Conservation (phyloP, 1,140 invertebrate genomes). For the Drosophila truncata region DNA sequence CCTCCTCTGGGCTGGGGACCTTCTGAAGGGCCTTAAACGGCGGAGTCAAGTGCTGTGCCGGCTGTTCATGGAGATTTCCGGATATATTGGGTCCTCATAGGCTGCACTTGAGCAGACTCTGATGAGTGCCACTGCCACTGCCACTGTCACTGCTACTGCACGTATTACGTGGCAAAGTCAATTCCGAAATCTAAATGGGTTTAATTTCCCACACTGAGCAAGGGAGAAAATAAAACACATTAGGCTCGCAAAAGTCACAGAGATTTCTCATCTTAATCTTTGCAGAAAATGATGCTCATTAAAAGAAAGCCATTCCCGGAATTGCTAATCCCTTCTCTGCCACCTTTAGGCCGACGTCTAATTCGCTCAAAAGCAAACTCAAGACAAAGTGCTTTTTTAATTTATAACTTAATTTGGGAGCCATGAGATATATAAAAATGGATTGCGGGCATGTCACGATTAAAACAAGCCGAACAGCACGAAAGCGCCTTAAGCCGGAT, state of each 20-base stretch:
- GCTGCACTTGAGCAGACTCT: conserved; percentile 14
- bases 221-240: conserved; percentile 29
- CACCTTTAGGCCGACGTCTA: conserved; percentile 26
- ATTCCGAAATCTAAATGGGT: conserved; percentile 36
- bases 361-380: conserved; percentile 36
- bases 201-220: conserved; percentile 1
- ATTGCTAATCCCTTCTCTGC: conserved; percentile 41
- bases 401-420: conserved; percentile 66
- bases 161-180: conserved; percentile 16
- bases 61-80: conserved; percentile 24
- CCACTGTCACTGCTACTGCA: conserved; percentile 4
- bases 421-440: conserved; percentile 59
- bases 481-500: conserved; percentile 39
- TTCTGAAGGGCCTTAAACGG: conserved; percentile 10
- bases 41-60: conserved; percentile 14
- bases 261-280: conserved; percentile 53
- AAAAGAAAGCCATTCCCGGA: conserved; percentile 46
- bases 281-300: conserved; percentile 46
- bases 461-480: conserved; percentile 47
- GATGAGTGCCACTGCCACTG: conserved; percentile 9
- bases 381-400: conserved; percentile 66
- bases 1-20: not conserved
- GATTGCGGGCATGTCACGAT: conserved; percentile 60
- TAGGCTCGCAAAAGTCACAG: conserved; percentile 37
- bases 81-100: conserved; percentile 33